Percentiles rank a stretch among this genome's conserved stretches.
These are phyloP conservation scores for Drosophila funebris DNA, from an alignment of 1,140 invertebrate genomes.

Conservation along the genomic window DNA sequence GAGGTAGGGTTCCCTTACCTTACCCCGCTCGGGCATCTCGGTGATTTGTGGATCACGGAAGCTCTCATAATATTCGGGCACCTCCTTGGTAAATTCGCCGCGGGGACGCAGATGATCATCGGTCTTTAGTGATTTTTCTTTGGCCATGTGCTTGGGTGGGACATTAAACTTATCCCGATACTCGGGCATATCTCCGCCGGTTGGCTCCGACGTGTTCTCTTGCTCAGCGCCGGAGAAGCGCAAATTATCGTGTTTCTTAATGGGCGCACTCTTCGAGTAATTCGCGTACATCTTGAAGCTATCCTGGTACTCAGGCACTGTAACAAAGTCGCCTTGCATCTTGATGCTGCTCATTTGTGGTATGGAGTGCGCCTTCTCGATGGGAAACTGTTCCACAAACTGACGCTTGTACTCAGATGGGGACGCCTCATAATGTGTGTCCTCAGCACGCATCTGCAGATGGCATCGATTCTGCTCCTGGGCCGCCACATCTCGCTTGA, in stretches of 20 bases:
- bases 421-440: constrained; percentile 42
- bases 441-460: constrained; percentile 59
- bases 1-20: constrained; percentile 72
- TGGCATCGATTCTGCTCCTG: constrained; percentile 68
- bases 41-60: constrained; percentile 81
- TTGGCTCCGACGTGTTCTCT: constrained; percentile 15
- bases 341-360: constrained; percentile 78
- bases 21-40: constrained; percentile 78
- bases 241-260: constrained; percentile 78
- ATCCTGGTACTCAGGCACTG: constrained; percentile 77
- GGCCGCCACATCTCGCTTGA: constrained; percentile 65
- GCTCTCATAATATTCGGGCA: constrained; percentile 82
- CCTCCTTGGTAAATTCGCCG: constrained; percentile 77
- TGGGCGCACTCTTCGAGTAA: constrained; percentile 78
- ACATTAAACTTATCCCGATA: constrained; percentile 78
- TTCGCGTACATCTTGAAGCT: constrained; percentile 81
- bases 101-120: constrained; percentile 70
- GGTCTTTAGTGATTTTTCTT: constrained; percentile 74
- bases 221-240: constrained; percentile 64
- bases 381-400: constrained; percentile 71
- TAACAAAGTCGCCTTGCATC: constrained; percentile 73
- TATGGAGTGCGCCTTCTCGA: constrained; percentile 81
- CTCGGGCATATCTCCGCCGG: constrained; percentile 57
- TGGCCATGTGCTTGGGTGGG: constrained; percentile 67
- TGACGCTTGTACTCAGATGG: constrained; percentile 78